A percentile compares a stretch with the other conserved stretches of the same genome.
Conservation (phyloP, 2,113 vertebrate genomes). For the Malurus alboscapulatus region DNA sequence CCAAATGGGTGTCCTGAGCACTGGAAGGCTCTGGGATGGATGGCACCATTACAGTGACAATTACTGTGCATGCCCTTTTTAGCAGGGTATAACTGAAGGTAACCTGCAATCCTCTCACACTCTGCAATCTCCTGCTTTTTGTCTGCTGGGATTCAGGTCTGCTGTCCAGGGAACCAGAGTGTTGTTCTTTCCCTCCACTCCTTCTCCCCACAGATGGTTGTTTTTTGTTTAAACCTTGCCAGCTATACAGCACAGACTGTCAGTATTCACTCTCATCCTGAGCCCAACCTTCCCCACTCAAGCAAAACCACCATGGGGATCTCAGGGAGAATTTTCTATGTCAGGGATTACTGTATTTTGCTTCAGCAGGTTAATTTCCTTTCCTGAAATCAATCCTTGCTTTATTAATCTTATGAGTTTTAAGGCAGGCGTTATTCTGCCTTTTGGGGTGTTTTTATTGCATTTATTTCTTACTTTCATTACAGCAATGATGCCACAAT, state of each 20-base stretch:
- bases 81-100: neutral
- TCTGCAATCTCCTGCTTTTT: neutral
- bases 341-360: neutral
- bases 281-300: neutral
- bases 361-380: slow-evolving; percentile 39
- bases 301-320: neutral
- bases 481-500: neutral
- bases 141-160: neutral
- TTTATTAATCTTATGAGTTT: slow-evolving; percentile 42
- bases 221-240: neutral
- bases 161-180: neutral
- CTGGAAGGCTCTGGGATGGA: neutral
- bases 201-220: neutral
- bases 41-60: neutral
- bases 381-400: slow-evolving; percentile 25
- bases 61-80: neutral
- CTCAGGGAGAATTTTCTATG: neutral
- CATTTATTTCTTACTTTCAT: slow-evolving; percentile 17
- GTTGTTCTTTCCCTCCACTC: neutral
- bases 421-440: neutral
- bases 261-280: neutral
- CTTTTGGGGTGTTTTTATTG: slow-evolving; percentile 28
- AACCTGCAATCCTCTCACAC: neutral
- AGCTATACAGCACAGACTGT: neutral
- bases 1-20: neutral